Evolutionary conservation across 2,797 vertebrate genomes (phyloP).

Genomic region (Ptychobarbus kaznakovi): DNA sequence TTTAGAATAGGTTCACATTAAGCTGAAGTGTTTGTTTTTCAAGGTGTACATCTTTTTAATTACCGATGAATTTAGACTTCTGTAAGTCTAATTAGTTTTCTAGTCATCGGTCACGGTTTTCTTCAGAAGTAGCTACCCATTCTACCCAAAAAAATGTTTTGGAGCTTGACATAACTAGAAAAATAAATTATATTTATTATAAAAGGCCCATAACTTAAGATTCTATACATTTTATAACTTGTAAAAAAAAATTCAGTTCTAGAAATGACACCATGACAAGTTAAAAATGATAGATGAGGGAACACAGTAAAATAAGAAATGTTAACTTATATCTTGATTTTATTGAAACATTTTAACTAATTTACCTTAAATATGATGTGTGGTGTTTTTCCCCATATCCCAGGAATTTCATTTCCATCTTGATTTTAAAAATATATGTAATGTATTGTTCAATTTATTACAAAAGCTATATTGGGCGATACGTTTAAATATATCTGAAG

Average conservation of each 20-base stretch:
- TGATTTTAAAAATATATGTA: background rate
- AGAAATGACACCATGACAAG: background rate
- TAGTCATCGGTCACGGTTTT: background rate
- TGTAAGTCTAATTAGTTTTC: background rate
- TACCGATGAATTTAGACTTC: background rate
- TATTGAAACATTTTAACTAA: background rate
- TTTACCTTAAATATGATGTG: background rate
- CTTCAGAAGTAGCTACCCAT: background rate
- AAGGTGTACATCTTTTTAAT: background rate
- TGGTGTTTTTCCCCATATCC: background rate
- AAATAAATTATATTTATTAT: background rate
- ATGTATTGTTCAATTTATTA: background rate
- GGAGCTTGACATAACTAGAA: background rate
- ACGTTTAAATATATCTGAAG: background rate
- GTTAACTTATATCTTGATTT: background rate
- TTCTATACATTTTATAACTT: background rate
- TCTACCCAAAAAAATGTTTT: background rate
- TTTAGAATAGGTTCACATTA: background rate
- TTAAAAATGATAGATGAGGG: background rate
- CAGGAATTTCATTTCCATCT: background rate
- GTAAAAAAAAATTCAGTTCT: too few species aligned
- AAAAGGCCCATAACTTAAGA: background rate
- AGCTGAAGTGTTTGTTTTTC: background rate
- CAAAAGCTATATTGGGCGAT: background rate
- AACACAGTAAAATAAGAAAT: background rate